Evolutionary conservation across 1,140 invertebrate genomes (phyloP), one percentile per base, ranked within the genome.

Genomic region (Drosophila lowei): DNA sequence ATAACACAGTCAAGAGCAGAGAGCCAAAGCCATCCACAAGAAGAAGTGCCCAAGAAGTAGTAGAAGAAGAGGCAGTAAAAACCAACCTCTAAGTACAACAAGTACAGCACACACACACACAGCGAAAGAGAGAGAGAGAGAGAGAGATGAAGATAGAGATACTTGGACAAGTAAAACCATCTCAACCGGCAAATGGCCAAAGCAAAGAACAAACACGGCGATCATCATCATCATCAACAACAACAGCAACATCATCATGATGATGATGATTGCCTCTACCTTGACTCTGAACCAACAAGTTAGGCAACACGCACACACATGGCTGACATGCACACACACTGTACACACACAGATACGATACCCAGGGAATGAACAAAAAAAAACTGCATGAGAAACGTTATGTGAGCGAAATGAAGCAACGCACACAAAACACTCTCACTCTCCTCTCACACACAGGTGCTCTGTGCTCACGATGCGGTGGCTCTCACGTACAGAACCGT

Each of bases 371-470:
- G 60, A 30, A 50, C 42, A 75, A 53, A 18, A 34, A 74, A 77
- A 90, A 90, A 90, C 77, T 90, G 86, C 86, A 90, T 86, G 86
- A 86, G 77, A 89, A 89, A 84, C 77, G 83, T 88, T 90, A 90
- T 86, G 72, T 79, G 86, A 88, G 79, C 72, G 77, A 73, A 90
- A 89, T 78, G 71, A 83, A 86, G 71, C 80, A 67, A 66, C 59
- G 30, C 74, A 83, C 67, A 63, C 65, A 83, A 86, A 86, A 86
- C 81, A 86, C 81, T 86, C 81, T 86, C 81, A 86, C 81, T 86
- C 81, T 86, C 70, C 66, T 88, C 81, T 62, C 56, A 42, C 59
- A 56, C 63, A 75, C 72, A 76, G 72, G 72, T 76, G 72, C 71
- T 59, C 57, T 34, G 30, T 25, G 54, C 54, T 56, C 54, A 44